Evolutionary conservation across 2,888 invertebrate genomes (phyloP), one percentile per base, ranked within the genome.

Genomic region (Pandemis corylana): DNA sequence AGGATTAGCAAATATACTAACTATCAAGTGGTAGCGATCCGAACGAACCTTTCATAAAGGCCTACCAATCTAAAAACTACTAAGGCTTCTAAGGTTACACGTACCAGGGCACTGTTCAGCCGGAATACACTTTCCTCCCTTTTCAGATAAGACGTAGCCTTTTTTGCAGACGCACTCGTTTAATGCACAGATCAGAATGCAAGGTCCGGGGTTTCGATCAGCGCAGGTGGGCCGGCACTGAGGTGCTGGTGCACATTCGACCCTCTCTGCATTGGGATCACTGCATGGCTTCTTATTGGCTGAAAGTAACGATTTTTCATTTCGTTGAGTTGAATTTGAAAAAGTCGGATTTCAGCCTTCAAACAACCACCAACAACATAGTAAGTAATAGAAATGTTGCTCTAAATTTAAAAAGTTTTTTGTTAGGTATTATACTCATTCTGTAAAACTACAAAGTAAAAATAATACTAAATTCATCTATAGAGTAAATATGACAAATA

Each of bases 91-190:
- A n/a, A 13, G n/a, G 51, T 7, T 2, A 56, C 3, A 15, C 56
- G 15, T 56, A 56, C 56, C 20, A n/a, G 56, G 56, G 13, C 56
- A 56, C 9, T 56, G 15, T 9, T 56, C 51, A 5, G 71, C 53
- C 3, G 68, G 71, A 62, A 76, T 76, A 41, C 76, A 76, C 13
- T 71, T 74, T 41, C 74, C 76, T 7, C 66, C 71, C 15, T 68
- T 71, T 36, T 12, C 46, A 0, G 71, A 68, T 13, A 76, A 49
- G 62, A 76, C 65, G 28, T 41, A 76, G 2, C 76, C 76, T 62
- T 59, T 65, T 41, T 74, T 76, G 68, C 76, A 76, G 12, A 73
- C 68, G 65, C 76, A 76, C 51, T 61, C 53, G 42, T 71, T 71
- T 28, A 66, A 5, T 36, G 51, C 62, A 36, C 75, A 75, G 10